phyloP scores from a whole-genome alignment of 2,797 vertebrate genomes.

The Corythornis leucogaster region DNA sequence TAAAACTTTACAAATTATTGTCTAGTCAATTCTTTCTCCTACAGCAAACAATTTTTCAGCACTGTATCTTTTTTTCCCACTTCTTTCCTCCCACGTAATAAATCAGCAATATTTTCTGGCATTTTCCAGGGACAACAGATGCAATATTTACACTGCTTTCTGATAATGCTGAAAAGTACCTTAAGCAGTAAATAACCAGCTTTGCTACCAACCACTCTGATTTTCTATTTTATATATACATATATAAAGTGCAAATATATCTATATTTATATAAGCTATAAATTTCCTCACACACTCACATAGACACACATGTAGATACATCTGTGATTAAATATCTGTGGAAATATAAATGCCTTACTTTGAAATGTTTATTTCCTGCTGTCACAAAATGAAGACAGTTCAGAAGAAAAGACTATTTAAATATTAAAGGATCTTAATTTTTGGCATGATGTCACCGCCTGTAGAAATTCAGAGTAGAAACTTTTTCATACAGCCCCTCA shows the following conservation, averaged over 20 bases:
- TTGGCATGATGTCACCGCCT: not conserved
- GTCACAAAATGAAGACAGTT: not conserved
- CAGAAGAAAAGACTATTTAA: not conserved
- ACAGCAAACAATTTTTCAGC: constrained; percentile 42
- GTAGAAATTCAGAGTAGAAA: not conserved
- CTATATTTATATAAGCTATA: not conserved
- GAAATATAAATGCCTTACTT: not conserved
- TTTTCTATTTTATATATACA: not conserved
- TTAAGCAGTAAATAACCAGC: constrained; percentile 21
- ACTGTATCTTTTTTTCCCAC: constrained; percentile 4
- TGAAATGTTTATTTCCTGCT: not conserved
- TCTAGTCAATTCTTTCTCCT: constrained; percentile 39
- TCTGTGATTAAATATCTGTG: not conserved
- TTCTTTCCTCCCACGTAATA: constrained; percentile 51
- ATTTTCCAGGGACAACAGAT: constrained; percentile 66
- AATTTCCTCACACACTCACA: not conserved
- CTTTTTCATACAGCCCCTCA: not conserved
- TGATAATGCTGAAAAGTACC: constrained; percentile 44
- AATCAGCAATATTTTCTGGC: constrained; percentile 67
- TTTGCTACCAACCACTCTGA: not conserved
- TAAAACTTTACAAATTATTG: constrained; percentile 64
- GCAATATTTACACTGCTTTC: constrained; percentile 31
- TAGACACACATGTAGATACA: not conserved
- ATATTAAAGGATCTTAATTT: not conserved
- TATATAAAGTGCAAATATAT: not conserved